Base-by-base conservation (phyloP, 2,113 vertebrate genomes). In the Aldabrachelys gigantea region DNA sequence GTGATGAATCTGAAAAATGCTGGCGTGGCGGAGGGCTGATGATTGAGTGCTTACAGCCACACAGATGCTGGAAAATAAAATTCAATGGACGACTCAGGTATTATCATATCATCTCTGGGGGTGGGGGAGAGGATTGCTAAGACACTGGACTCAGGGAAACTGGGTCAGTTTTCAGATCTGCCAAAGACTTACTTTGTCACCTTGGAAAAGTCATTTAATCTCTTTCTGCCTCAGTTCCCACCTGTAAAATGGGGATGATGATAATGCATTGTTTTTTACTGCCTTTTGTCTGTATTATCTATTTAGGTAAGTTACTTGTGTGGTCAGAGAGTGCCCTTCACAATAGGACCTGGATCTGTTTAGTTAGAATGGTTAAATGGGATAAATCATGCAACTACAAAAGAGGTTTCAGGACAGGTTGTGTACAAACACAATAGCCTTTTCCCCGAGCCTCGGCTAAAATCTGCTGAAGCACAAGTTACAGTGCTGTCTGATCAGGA, bases 21-120 rank as follows among this genome's bases (percentile, higher is more conserved):
- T 98, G 97, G 97, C 96, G 94, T 80, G 97, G 84, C 80, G 96
- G 96, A 89, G 97, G 97, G 2, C 94, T 98, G 78, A 89, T 91
- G 21, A 91, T 98, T 80, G 97, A 97, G 56, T 95, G 95, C 57
- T 1, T 94, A 62, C 93, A 98, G 82, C 69, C 93, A 10, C 84
- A 96, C 22, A 81, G 5, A 19, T 1, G 3, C 80, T 98, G 97
- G 97, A 94, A 93, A 85, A 97, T 98, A 86, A 94, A 44, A 79
- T 98, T 97, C 1, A 24, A 91, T 0, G 97, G 97, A 87, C 89
- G 96, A 3, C 96, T 98, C 49, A 97, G 97, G 97, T 98, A 96
- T 5, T 83, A 69, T 44, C 53, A 69, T 31, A 29, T 47, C 24
- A 47, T 41, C 22, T 25, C 24, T 3, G 5, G 12, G 27, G 9